A percentile compares a stretch with the other conserved stretches of the same genome.
phyloP scores from a whole-genome alignment of 2,888 invertebrate species.

The Lasioglossum villosulum region DNA sequence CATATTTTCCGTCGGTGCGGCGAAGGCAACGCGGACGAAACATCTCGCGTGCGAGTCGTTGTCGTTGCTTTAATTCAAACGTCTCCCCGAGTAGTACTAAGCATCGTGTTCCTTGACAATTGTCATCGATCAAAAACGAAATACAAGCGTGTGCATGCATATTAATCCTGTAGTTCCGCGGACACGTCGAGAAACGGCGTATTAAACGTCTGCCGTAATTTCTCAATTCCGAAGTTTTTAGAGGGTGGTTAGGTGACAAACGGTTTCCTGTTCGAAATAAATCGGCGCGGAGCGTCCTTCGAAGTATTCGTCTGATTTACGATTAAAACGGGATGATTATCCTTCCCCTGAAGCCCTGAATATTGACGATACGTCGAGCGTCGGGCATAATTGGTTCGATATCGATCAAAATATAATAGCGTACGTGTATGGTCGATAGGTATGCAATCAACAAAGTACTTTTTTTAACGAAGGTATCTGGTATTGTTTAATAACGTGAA shows the following conservation, averaged over 20 bases:
- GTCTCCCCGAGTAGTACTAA: slow-evolving; percentile 39
- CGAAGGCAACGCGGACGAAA: slow-evolving; percentile 9
- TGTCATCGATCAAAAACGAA: slow-evolving; percentile 53
- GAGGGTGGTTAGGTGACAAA: slow-evolving; percentile 7
- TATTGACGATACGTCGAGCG: neutral
- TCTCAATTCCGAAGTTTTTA: neutral
- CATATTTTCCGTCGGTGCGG: slow-evolving; percentile 16
- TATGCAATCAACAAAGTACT: neutral
- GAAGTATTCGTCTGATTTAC: neutral
- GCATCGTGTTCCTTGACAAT: slow-evolving; percentile 55
- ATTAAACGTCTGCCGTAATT: slow-evolving; percentile 3
- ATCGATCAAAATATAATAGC: slow-evolving; percentile 9
- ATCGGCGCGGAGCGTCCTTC: neutral
- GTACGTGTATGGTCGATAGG: neutral
- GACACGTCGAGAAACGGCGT: slow-evolving; percentile 11
- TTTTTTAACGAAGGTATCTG: neutral
- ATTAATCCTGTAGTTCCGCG: slow-evolving; percentile 26
- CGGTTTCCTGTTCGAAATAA: neutral
- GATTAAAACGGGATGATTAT: neutral
- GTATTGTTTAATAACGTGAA: neutral
- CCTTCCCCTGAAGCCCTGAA: neutral
- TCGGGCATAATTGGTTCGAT: neutral
- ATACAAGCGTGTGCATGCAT: slow-evolving; percentile 38
- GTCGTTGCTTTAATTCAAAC: slow-evolving; percentile 49
- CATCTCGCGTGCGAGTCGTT: slow-evolving; percentile 59